These are phyloP conservation scores for Diabrotica undecimpunctata DNA, from an alignment of 1,140 invertebrate species.

Conservation along the genomic window DNA sequence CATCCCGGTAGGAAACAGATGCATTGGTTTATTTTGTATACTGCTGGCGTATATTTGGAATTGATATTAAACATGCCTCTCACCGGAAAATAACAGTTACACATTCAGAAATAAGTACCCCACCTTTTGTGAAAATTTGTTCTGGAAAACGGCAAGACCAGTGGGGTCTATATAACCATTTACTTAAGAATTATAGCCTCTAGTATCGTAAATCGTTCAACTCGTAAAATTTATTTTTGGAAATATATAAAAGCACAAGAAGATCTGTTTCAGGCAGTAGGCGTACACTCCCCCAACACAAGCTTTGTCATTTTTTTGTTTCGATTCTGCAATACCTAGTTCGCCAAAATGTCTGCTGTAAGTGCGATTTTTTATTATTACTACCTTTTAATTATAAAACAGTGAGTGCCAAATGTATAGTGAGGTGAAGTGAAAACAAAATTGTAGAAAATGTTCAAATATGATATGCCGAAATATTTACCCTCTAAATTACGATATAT, in stretches of 20 bases:
- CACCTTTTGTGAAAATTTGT: not conserved
- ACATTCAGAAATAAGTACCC: not conserved
- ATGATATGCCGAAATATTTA: too few species aligned
- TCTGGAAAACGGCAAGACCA: not conserved
- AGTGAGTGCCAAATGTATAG: too few species aligned
- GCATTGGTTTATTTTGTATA: too few species aligned
- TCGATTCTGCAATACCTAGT: not conserved
- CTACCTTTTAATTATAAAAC: too few species aligned
- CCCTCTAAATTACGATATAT: too few species aligned
- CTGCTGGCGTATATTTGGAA: too few species aligned
- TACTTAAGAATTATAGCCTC: constrained; percentile 13
- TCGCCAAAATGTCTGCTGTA: constrained; percentile 15
- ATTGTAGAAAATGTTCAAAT: too few species aligned
- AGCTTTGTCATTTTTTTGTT: constrained; percentile 10
- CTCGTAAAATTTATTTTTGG: constrained; percentile 21
- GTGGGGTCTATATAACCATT: constrained; percentile 14
- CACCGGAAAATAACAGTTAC: not conserved
- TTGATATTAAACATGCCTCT: too few species aligned
- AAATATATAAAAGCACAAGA: constrained; percentile 20
- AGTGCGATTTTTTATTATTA: constrained; percentile 6
- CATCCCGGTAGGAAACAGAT: too few species aligned
- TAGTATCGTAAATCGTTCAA: constrained; percentile 13
- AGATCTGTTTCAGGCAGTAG: constrained; percentile 7
- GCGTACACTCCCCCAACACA: constrained; percentile 2
- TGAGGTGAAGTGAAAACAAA: too few species aligned